Conservation (phyloP, 2,113 vertebrate genomes). For the Oceanodroma tethys region DNA sequence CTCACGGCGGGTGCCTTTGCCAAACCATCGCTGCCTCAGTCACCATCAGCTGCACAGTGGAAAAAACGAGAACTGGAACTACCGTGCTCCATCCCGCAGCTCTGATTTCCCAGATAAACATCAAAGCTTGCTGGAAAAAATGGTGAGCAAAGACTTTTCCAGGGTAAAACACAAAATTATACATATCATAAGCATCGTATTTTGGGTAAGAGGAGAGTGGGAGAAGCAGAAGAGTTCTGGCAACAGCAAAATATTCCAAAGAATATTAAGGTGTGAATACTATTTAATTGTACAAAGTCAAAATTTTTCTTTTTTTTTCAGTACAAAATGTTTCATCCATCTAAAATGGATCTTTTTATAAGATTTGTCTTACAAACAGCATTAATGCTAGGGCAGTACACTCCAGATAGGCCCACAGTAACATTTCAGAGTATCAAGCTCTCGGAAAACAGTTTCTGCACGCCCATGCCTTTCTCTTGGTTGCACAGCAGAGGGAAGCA, state of each 20-base stretch:
- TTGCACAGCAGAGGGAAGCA: not conserved
- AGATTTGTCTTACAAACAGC: too few species aligned
- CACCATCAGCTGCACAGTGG: not conserved
- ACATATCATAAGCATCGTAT: not conserved
- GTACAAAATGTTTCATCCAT: not conserved
- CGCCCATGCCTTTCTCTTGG: not conserved
- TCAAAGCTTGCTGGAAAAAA: not conserved
- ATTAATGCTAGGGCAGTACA: not conserved
- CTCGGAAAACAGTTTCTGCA: not conserved
- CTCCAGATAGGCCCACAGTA: not conserved
- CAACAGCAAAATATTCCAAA: not conserved
- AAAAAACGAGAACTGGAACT: not conserved
- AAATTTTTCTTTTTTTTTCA: not conserved
- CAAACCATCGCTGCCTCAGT: not conserved
- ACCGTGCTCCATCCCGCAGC: too few species aligned
- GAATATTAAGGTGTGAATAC: not conserved
- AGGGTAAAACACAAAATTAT: not conserved
- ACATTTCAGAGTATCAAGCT: not conserved
- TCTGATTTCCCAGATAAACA: not conserved
- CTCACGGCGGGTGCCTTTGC: not conserved
- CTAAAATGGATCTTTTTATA: not conserved
- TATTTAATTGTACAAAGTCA: not conserved
- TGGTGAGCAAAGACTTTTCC: not conserved
- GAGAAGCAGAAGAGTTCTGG: not conserved
- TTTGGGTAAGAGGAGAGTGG: not conserved